phyloP scores from a whole-genome alignment of 2,113 vertebrate genomes.

The Saccopteryx leptura region DNA sequence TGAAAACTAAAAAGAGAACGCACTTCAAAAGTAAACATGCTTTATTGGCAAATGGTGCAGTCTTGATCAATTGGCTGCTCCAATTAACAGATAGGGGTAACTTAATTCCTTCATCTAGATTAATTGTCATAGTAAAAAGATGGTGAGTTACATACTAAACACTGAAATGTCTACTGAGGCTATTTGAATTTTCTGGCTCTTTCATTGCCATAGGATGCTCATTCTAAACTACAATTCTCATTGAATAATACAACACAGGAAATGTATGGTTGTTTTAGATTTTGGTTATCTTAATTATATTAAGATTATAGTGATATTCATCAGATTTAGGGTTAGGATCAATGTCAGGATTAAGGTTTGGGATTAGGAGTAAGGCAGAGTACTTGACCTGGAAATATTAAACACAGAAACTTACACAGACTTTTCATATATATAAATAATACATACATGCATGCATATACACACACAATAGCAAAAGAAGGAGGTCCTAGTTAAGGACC shows the following conservation, averaged over 20 bases:
- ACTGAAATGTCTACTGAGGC: not conserved
- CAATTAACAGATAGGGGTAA: not conserved
- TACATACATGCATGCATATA: too few species aligned
- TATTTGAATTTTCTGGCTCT: not conserved
- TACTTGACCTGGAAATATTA: not conserved
- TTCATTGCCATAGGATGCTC: not conserved
- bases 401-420: not conserved
- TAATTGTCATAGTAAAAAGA: not conserved
- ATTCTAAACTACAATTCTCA: constrained; percentile 40
- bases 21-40: not conserved
- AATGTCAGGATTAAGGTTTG: not conserved
- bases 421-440: not conserved
- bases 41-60: not conserved
- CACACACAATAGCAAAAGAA: not conserved
- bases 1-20: not conserved
- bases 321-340: constrained; percentile 4
- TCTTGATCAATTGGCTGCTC: not conserved
- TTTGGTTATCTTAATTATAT: constrained; percentile 18
- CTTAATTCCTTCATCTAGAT: constrained; percentile 12
- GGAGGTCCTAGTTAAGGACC: not conserved
- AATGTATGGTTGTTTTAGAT: not conserved
- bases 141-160: not conserved
- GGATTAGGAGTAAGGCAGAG: not conserved
- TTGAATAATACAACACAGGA: constrained; percentile 4
- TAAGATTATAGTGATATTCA: constrained; percentile 12